phyloP scores from a whole-genome alignment of 2,113 vertebrate species.

The Solea solea region DNA sequence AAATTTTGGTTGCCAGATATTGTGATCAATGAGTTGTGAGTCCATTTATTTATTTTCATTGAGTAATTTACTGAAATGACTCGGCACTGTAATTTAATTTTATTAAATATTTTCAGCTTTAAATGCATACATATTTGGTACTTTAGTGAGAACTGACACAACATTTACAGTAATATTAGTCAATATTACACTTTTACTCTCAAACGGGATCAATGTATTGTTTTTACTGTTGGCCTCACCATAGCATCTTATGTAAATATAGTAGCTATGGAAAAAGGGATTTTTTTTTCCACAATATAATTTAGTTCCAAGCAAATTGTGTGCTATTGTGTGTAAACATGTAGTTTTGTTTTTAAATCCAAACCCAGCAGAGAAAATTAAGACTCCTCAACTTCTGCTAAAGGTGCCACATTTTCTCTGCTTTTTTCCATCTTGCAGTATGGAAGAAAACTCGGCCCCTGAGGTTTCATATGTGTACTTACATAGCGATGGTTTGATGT shows the following conservation, averaged over 20 bases:
- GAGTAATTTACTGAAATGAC: neutral
- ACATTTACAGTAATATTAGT: too few species aligned
- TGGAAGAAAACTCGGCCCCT: constrained; percentile 76
- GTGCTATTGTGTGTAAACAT: neutral
- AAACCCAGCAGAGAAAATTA: neutral
- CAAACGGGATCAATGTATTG: neutral
- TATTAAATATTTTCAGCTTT: neutral
- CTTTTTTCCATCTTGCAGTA: constrained; percentile 53
- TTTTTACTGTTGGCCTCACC: neutral
- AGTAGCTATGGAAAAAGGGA: neutral
- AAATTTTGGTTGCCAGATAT: constrained; percentile 79
- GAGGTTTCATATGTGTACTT: constrained; percentile 64
- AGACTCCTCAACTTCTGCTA: too few species aligned
- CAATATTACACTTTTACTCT: too few species aligned
- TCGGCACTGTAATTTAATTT: neutral
- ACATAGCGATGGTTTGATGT: constrained; percentile 29
- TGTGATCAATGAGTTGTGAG: constrained; percentile 82
- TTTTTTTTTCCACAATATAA: too few species aligned
- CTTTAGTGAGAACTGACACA: too few species aligned
- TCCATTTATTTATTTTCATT: neutral
- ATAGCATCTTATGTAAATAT: neutral
- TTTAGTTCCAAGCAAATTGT: neutral
- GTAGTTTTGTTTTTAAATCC: neutral
- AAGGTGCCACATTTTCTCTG: too few species aligned
- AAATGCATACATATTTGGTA: too few species aligned